Conservation (phyloP, 2,888 invertebrate species). For the Torymus aiolomorphi region DNA sequence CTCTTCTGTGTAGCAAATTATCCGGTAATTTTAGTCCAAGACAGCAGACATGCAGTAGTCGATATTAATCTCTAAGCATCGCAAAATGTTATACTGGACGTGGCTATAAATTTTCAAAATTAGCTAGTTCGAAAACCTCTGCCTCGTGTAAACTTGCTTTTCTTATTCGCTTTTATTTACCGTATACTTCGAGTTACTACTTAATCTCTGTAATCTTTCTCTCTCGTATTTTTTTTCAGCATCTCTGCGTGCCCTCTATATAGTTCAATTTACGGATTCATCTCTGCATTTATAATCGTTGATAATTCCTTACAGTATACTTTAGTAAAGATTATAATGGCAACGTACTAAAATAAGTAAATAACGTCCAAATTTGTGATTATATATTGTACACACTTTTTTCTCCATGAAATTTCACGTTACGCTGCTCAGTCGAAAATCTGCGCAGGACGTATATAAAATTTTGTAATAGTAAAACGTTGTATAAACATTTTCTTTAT, state of each 20-base stretch:
- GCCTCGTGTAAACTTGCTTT: background rate
- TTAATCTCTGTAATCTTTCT: background rate
- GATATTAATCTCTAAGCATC: slow-evolving; percentile 19
- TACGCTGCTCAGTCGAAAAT: too few species aligned
- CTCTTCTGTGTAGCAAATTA: background rate
- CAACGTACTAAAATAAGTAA: background rate
- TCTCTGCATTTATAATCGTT: background rate
- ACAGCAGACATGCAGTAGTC: slow-evolving; percentile 4
- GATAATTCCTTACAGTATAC: background rate
- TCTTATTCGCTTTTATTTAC: slow-evolving; percentile 8
- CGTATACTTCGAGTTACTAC: slow-evolving; percentile 34
- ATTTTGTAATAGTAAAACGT: slow-evolving; percentile 15
- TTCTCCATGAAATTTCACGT: too few species aligned
- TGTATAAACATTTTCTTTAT: background rate
- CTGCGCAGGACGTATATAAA: background rate
- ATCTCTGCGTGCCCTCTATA: too few species aligned
- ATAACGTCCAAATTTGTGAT: too few species aligned
- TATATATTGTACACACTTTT: too few species aligned
- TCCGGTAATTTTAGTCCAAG: slow-evolving; percentile 8
- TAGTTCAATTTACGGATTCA: too few species aligned
- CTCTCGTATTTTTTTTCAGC: too few species aligned
- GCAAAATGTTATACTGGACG: slow-evolving; percentile 33
- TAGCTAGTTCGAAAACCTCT: slow-evolving; percentile 24
- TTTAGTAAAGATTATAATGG: background rate
- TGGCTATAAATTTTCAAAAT: slow-evolving; percentile 38